Conservation (phyloP, 1,140 invertebrate genomes). For the Grapholita molesta region DNA sequence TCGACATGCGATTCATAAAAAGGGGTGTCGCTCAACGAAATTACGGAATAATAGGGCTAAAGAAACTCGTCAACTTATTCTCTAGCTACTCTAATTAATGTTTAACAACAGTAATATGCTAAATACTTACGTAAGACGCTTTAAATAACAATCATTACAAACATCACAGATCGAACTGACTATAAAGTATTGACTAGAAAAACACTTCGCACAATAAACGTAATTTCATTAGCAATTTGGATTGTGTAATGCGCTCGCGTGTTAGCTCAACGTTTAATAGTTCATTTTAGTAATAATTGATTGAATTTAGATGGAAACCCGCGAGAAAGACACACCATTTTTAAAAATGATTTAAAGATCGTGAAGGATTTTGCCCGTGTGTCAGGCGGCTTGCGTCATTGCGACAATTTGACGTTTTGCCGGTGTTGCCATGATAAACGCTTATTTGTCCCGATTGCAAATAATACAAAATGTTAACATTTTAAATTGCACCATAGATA, state of each 20-base stretch:
- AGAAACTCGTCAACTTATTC: background rate
- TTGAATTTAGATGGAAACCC: constrained; percentile 66
- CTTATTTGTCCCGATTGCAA: background rate
- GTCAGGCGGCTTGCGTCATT: constrained; percentile 62
- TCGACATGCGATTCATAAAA: background rate
- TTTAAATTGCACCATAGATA: background rate
- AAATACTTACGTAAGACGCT: constrained; percentile 71
- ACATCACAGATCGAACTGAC: constrained; percentile 60
- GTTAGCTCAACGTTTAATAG: constrained; percentile 37
- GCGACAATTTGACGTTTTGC: constrained; percentile 51
- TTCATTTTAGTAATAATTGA: constrained; percentile 60
- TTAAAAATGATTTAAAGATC: constrained; percentile 68
- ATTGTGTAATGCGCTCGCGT: constrained; percentile 33
- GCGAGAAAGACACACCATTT: constrained; percentile 72
- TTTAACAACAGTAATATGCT: constrained; percentile 59
- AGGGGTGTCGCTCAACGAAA: background rate
- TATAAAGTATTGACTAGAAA: constrained; percentile 33
- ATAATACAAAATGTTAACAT: background rate
- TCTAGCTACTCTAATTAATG: constrained; percentile 25
- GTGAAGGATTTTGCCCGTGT: constrained; percentile 61
- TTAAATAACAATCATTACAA: constrained; percentile 64
- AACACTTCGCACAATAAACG: constrained; percentile 26
- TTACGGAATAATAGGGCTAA: constrained; percentile 17
- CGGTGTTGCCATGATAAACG: background rate
- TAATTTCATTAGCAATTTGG: constrained; percentile 47